phyloP scores from a whole-genome alignment of 2,797 vertebrate species.

The Siniperca undulata region DNA sequence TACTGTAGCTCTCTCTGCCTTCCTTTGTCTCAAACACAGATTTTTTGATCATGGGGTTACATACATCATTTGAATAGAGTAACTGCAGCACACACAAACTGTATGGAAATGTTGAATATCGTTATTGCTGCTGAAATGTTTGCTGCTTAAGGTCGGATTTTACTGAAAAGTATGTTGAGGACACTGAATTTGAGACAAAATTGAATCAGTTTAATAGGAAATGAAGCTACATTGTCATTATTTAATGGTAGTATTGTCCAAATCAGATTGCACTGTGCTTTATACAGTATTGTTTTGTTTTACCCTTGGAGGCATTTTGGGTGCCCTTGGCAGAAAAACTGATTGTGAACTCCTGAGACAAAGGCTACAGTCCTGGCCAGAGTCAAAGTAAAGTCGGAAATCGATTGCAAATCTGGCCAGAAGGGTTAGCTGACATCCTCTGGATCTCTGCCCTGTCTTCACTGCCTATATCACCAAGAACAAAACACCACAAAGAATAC shows the following conservation, averaged over 20 bases:
- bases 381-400: slow-evolving; percentile 35
- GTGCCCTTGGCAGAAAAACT: too few species aligned
- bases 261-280: background rate
- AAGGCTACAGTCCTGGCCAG: slow-evolving; percentile 3
- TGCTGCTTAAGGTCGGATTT: background rate
- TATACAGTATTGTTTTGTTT: background rate
- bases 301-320: too few species aligned
- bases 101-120: background rate
- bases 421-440: slow-evolving; percentile 8
- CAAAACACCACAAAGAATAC: slow-evolving; percentile 18
- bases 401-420: slow-evolving; percentile 26
- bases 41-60: background rate
- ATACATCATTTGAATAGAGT: background rate
- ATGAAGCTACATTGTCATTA: background rate
- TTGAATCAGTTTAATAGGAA: background rate
- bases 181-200: background rate
- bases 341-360: slow-evolving; percentile 13
- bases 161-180: background rate
- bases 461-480: slow-evolving; percentile 7
- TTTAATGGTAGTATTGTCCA: background rate
- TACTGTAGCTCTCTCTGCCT: background rate
- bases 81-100: background rate
- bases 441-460: slow-evolving; percentile 34
- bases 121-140: background rate
- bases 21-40: background rate